Evolutionary conservation across 2,113 vertebrate species (phyloP).

Genomic region (Orientallactaga bullata): DNA sequence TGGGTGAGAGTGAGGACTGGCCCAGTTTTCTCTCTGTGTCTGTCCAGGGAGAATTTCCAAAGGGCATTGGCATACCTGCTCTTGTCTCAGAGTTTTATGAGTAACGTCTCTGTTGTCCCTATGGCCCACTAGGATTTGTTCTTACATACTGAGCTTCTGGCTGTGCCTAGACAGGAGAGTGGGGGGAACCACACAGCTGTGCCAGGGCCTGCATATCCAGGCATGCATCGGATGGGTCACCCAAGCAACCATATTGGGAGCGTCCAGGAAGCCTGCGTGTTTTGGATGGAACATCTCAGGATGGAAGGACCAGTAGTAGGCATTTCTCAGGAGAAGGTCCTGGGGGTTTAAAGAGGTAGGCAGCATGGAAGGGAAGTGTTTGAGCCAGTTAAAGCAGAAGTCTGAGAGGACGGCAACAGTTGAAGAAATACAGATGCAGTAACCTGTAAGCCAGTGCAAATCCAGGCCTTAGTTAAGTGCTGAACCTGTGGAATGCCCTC

Average conservation of each 20-base stretch:
- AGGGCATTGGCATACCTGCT: not conserved
- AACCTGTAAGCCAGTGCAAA: not conserved
- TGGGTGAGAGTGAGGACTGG: not conserved
- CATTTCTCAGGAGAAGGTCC: not conserved
- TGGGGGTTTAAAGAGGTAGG: not conserved
- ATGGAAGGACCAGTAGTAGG: not conserved
- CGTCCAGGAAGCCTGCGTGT: not conserved
- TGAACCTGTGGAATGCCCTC: not conserved
- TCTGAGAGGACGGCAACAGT: not conserved
- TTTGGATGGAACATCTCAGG: not conserved
- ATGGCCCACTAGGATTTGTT: not conserved
- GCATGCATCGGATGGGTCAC: not conserved
- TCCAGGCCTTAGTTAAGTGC: not conserved
- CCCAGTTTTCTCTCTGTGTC: not conserved
- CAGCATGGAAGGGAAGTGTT: not conserved
- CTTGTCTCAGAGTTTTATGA: not conserved
- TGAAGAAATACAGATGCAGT: not conserved
- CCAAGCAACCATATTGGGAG: accelerated
- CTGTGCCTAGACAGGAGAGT: not conserved
- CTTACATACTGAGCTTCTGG: not conserved
- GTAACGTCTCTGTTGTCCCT: not conserved
- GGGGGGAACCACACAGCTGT: not conserved
- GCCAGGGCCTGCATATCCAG: not conserved
- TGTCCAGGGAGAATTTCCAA: not conserved
- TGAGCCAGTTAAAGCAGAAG: not conserved